A percentile compares a stretch with the other conserved stretches of the same genome.
These are phyloP conservation scores for Harpagoxenus sublaevis DNA, from an alignment of 2,888 invertebrate species.

Conservation along the genomic window DNA sequence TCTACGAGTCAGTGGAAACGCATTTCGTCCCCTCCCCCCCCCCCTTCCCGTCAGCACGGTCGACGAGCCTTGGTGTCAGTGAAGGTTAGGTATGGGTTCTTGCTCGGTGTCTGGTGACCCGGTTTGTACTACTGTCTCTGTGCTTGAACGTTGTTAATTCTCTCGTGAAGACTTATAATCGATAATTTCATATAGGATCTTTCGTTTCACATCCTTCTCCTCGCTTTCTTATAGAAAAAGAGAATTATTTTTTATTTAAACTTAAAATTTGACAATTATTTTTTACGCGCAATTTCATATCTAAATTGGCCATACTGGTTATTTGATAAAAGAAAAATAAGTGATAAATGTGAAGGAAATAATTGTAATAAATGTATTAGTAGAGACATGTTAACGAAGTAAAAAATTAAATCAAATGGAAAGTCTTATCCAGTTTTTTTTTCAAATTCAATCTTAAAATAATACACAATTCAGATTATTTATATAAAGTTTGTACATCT, in stretches of 20 bases:
- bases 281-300: background rate
- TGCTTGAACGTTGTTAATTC: conserved; percentile 45
- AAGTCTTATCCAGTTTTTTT: background rate
- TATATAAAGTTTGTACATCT: background rate
- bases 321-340: background rate
- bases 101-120: conserved; percentile 82
- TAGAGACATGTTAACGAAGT: background rate
- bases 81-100: conserved; percentile 75
- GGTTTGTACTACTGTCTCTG: conserved; percentile 70
- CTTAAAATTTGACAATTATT: background rate
- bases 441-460: background rate
- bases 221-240: background rate
- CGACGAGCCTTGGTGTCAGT: conserved; percentile 59
- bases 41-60: conserved; percentile 17
- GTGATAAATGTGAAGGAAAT: background rate
- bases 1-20: conserved; percentile 46
- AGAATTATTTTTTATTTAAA: background rate
- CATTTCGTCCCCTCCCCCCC: conserved; percentile 32
- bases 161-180: conserved; percentile 10
- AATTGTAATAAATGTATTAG: background rate
- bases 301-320: background rate
- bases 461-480: background rate
- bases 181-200: background rate
- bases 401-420: background rate
- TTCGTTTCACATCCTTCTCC: background rate